These are phyloP conservation scores for Nymphicus hollandicus DNA, from an alignment of 2,113 vertebrate genomes.

Conservation along the genomic window DNA sequence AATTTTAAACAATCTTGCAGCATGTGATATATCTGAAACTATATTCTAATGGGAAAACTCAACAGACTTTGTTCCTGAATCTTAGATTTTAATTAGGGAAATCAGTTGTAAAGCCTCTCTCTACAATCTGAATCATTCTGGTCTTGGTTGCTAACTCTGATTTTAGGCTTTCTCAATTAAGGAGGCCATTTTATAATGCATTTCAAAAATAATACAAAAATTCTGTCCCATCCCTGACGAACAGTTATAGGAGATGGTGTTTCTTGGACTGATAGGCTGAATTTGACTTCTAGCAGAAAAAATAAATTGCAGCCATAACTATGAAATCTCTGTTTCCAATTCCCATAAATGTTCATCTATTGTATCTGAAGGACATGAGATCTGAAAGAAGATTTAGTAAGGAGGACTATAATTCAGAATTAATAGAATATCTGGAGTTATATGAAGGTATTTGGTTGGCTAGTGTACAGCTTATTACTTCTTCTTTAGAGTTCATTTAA, in stretches of 20 bases:
- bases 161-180: background rate
- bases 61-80: background rate
- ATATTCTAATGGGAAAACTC: background rate
- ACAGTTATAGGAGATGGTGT: background rate
- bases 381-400: background rate
- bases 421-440: slow-evolving; percentile 16
- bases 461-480: background rate
- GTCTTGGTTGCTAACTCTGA: background rate
- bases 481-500: slow-evolving; percentile 1
- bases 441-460: background rate
- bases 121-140: background rate
- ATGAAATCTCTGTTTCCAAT: background rate
- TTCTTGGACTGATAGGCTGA: slow-evolving; percentile 12
- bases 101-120: background rate
- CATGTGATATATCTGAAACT: background rate
- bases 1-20: background rate
- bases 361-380: background rate
- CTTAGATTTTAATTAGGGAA: background rate
- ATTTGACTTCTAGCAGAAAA: slow-evolving; percentile 8
- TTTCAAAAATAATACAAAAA: background rate
- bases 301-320: slow-evolving; percentile 10
- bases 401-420: slow-evolving; percentile 22
- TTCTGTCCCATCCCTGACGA: background rate
- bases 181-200: background rate
- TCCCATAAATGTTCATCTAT: background rate